phyloP scores from a whole-genome alignment of 1,140 invertebrate genomes.

The Zaprionus lachaisei region DNA sequence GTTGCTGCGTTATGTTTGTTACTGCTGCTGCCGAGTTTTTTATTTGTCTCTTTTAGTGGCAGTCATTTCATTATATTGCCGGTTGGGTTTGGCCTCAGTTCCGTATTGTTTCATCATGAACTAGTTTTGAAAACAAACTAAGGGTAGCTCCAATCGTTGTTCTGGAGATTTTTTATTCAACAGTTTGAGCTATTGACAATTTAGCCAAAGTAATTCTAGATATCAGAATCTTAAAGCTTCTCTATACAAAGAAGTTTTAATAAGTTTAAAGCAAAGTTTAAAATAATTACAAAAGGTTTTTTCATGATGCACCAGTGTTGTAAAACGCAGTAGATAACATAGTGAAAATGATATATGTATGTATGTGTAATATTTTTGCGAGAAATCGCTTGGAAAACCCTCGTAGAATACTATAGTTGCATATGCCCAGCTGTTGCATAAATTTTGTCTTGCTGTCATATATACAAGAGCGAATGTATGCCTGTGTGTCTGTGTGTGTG shows the following conservation, averaged over 20 bases:
- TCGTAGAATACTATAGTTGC: constrained; percentile 42
- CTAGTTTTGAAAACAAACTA: constrained; percentile 55
- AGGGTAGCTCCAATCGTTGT: constrained; percentile 39
- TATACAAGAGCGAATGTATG: constrained; percentile 2
- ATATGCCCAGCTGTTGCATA: constrained; percentile 74
- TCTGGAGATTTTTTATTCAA: background rate
- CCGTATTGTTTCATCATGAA: constrained; percentile 58
- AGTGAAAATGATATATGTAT: no score
- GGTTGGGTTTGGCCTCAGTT: constrained; percentile 25
- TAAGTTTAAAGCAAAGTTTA: no score
- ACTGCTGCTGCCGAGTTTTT: background rate
- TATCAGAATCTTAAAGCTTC: background rate
- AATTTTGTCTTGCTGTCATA: constrained; percentile 56
- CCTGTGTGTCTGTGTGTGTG: background rate
- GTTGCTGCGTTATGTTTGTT: background rate
- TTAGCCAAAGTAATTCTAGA: background rate
- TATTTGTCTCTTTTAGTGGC: constrained; percentile 25
- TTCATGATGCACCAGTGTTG: background rate
- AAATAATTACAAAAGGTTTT: no score
- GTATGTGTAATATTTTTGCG: background rate
- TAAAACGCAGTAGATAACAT: background rate
- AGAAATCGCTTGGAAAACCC: constrained; percentile 27
- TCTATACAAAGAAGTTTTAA: background rate
- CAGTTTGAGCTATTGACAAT: background rate
- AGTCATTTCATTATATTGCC: constrained; percentile 61